Conservation (phyloP, 2,113 vertebrate species). For the Gracilinanus agilis region DNA sequence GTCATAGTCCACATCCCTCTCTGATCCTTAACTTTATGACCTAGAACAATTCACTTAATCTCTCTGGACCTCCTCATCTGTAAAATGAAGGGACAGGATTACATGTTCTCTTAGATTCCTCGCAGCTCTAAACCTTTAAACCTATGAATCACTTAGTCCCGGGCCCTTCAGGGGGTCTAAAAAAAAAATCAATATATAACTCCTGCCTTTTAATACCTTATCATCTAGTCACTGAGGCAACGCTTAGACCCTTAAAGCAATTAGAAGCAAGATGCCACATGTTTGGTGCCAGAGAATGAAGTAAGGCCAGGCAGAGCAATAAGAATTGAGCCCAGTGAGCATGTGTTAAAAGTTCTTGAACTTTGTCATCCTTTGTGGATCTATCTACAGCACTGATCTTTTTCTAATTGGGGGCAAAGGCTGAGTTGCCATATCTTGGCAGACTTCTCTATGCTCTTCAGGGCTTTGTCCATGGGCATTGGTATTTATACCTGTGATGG, state of each 20-base stretch:
- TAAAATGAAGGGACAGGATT: background rate
- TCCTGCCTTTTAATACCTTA: background rate
- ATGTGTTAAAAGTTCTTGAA: slow-evolving; percentile 9
- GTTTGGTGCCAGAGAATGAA: background rate
- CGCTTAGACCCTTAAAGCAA: background rate
- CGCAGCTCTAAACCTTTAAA: background rate
- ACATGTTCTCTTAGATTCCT: background rate
- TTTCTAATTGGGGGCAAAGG: background rate
- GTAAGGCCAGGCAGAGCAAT: background rate
- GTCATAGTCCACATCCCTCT: background rate
- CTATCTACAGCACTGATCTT: background rate
- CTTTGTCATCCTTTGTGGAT: background rate
- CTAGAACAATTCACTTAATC: background rate
- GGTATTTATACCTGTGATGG: background rate
- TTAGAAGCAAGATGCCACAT: background rate
- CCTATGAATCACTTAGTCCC: background rate
- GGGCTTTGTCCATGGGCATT: background rate
- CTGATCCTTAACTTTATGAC: background rate
- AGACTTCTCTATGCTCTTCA: background rate
- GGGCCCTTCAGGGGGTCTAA: background rate
- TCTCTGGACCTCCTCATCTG: background rate
- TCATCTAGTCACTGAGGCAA: background rate
- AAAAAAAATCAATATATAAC: background rate
- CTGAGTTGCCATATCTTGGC: background rate
- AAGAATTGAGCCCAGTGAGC: background rate